These are phyloP conservation scores for Lasioglossum calceatum DNA, from an alignment of 2,888 invertebrate species.

Conservation along the genomic window DNA sequence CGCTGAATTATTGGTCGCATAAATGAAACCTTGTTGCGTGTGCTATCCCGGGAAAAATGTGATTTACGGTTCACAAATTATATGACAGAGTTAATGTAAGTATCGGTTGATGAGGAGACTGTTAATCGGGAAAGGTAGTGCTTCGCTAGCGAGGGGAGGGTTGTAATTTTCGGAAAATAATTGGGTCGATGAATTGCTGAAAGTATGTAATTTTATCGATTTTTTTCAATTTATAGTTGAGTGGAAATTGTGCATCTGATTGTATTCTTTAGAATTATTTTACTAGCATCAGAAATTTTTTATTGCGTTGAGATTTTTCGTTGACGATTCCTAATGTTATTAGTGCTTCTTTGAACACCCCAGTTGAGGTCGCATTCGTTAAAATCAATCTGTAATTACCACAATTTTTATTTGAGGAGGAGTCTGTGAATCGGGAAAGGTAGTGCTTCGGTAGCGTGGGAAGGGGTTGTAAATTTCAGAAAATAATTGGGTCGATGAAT, in stretches of 20 bases:
- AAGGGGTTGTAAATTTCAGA: too few species aligned
- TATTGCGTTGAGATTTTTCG: not conserved
- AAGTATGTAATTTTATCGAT: not conserved
- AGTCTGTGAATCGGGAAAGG: too few species aligned
- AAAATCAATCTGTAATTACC: too few species aligned
- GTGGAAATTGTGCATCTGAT: not conserved
- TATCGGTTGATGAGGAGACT: not conserved
- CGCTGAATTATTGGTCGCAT: not conserved
- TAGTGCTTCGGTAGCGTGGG: too few species aligned
- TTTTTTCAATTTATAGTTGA: not conserved
- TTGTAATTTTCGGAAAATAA: not conserved
- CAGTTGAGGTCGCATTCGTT: too few species aligned
- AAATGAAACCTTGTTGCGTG: not conserved
- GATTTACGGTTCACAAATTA: not conserved
- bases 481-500: too few species aligned
- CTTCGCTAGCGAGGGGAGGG: not conserved
- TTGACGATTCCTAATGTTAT: not conserved
- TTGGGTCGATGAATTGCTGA: not conserved
- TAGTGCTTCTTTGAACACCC: too few species aligned
- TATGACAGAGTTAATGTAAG: not conserved
- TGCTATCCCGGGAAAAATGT: not conserved
- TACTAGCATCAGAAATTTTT: not conserved
- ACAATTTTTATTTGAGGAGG: too few species aligned
- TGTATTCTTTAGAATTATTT: too few species aligned
- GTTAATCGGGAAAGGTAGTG: not conserved